Percentiles rank a stretch among this genome's conserved stretches.
Evolutionary conservation across 2,797 vertebrate species (phyloP).

Genomic region (Serranus cabrilla): DNA sequence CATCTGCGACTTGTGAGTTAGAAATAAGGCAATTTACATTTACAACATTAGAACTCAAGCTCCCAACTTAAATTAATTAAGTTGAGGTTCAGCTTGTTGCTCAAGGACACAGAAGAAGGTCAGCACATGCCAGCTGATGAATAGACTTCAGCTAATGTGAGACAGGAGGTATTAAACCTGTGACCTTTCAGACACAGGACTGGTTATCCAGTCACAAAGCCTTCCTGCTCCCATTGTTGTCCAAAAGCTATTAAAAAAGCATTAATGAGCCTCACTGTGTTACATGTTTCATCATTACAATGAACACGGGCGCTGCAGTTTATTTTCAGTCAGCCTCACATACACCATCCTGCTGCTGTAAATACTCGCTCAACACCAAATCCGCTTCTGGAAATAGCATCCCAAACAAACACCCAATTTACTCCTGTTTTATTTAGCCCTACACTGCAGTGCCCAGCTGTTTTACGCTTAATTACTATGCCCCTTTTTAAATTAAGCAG

Average conservation of each 20-base stretch:
- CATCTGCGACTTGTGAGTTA: not conserved
- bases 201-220: slow-evolving; percentile 8
- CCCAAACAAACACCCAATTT: not conserved
- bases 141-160: slow-evolving; percentile 15
- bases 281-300: slow-evolving; percentile 1
- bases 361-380: slow-evolving; percentile 3
- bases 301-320: not conserved
- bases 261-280: slow-evolving; percentile 13
- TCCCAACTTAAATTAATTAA: not conserved
- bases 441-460: not conserved
- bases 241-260: slow-evolving; percentile 15
- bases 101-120: slow-evolving; percentile 30
- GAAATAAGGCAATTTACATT: slow-evolving; percentile 6
- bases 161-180: slow-evolving; percentile 20
- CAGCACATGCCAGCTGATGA: not conserved
- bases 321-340: not conserved
- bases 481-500: not conserved
- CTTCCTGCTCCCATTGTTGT: not conserved
- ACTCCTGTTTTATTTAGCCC: not conserved
- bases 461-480: not conserved
- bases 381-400: not conserved
- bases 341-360: slow-evolving; percentile 1
- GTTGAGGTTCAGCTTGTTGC: slow-evolving; percentile 22
- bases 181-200: slow-evolving; percentile 21
- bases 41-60: not conserved